Conservation (phyloP, 2,888 invertebrate species). For the Anthoptus insignis region DNA sequence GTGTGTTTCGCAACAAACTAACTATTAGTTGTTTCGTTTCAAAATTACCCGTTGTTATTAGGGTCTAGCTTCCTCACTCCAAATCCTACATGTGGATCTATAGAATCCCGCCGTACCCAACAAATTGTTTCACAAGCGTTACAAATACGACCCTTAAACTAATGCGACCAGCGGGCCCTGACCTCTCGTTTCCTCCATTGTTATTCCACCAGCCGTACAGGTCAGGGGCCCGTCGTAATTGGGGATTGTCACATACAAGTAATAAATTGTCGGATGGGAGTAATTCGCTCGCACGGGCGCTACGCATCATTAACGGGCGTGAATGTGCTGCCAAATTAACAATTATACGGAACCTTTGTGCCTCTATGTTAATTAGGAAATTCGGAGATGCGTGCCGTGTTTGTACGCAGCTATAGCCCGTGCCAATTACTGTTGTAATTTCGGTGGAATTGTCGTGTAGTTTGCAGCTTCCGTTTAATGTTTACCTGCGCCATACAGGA, state of each 20-base stretch:
- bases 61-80: constrained; percentile 53
- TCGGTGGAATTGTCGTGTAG: constrained; percentile 11
- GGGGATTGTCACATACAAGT: constrained; percentile 74
- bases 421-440: constrained; percentile 49
- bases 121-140: constrained; percentile 77
- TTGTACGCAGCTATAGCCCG: constrained; percentile 46
- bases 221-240: constrained; percentile 51
- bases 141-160: constrained; percentile 68
- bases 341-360: constrained; percentile 75
- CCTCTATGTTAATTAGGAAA: constrained; percentile 81
- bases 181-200: constrained; percentile 40
- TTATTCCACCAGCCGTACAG: constrained; percentile 10
- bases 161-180: constrained; percentile 63
- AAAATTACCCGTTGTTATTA: constrained; percentile 50
- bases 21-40: constrained; percentile 39
- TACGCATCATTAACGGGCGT: constrained; percentile 78
- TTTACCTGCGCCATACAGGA: background rate
- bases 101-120: constrained; percentile 53
- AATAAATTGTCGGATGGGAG: constrained; percentile 64
- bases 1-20: constrained; percentile 16
- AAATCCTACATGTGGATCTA: constrained; percentile 48
- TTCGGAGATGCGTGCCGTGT: constrained; percentile 59
- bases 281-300: constrained; percentile 60
- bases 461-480: constrained; percentile 22
- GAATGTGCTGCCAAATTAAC: constrained; percentile 83